These are phyloP conservation scores for Sclerodermus sp. DNA, from an alignment of 2,888 invertebrate species.

Conservation along the genomic window DNA sequence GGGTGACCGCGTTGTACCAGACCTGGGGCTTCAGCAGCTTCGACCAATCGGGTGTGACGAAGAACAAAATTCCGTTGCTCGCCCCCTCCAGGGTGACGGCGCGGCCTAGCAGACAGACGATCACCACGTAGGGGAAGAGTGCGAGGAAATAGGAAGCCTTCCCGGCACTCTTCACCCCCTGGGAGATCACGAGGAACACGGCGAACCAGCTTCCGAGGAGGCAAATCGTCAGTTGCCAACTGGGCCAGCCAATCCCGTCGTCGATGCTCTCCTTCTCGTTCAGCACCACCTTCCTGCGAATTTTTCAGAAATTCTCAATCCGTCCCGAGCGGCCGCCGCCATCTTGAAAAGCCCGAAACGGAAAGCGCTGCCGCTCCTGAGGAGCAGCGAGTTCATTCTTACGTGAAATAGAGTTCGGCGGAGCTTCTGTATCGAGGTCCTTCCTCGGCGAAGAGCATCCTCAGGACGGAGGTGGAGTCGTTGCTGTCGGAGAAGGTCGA, in stretches of 20 bases:
- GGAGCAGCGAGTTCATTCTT: neutral
- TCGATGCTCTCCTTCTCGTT: conserved; percentile 58
- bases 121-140: conserved; percentile 66
- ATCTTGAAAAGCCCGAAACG: neutral
- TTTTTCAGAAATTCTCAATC: neutral
- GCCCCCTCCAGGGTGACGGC: conserved; percentile 66
- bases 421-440: conserved; percentile 27
- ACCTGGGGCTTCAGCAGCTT: conserved; percentile 64
- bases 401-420: conserved; percentile 38
- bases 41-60: conserved; percentile 67
- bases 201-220: conserved; percentile 60
- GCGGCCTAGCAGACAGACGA: conserved; percentile 63
- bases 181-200: conserved; percentile 60
- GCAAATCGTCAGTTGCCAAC: conserved; percentile 61
- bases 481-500: neutral
- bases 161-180: conserved; percentile 64
- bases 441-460: conserved; percentile 1
- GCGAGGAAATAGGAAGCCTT: conserved; percentile 73
- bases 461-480: neutral
- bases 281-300: conserved; percentile 59
- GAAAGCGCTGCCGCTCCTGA: neutral
- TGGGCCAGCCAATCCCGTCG: conserved; percentile 62
- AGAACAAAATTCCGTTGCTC: conserved; percentile 65
- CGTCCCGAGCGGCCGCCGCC: neutral
- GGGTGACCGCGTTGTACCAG: conserved; percentile 66